Evolutionary conservation across 2,888 invertebrate genomes (phyloP), one percentile per base, ranked within the genome.

Genomic region (Marronus borbonicus): DNA sequence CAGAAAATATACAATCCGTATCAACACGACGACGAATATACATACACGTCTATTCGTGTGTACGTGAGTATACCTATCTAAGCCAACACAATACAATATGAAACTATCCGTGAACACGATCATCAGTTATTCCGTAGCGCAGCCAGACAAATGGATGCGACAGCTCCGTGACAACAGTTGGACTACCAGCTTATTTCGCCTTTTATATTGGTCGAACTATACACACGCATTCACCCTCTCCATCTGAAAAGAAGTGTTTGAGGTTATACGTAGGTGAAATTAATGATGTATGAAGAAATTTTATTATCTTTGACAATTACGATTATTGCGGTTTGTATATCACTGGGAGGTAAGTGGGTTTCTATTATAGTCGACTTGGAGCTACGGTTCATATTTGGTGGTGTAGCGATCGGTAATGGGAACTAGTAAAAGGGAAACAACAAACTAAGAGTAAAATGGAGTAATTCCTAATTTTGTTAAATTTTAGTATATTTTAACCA

Each of bases 21-120:
- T 62, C 31, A 28, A 20, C 31, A 62, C 28, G 12, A 14, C 28
- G 31, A 10, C 8, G 31, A 20, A 62, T 62, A 28, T 31, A 28
- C 24, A 10, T 31, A 28, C 8, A 62, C 31, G 31, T 31, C 31
- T 31, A 31, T 62, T 20, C 4, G 14, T 24, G 12, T 31, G 31
- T 62, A 12, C 24, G 8, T 1, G 10, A n/a, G 24, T 50, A 24
- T 49, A 68, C 49, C 12, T 49, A 68, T 49, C 49, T 36, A 58
- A 62, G 14, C 31, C 36, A 66, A 65, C 50, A 81, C 81, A 82
- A 82, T 81, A 77, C 76, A 74, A 78, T 77, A 80, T 80, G 81
- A 81, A 82, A 82, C 82, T 82, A 82, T 80, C 82, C 80, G 79
- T 81, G 81, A 81, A 82, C 78, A 76, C 76, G 81, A 82, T 80